phyloP scores from a whole-genome alignment of 1,140 invertebrate species.

The Drosophila pandora region DNA sequence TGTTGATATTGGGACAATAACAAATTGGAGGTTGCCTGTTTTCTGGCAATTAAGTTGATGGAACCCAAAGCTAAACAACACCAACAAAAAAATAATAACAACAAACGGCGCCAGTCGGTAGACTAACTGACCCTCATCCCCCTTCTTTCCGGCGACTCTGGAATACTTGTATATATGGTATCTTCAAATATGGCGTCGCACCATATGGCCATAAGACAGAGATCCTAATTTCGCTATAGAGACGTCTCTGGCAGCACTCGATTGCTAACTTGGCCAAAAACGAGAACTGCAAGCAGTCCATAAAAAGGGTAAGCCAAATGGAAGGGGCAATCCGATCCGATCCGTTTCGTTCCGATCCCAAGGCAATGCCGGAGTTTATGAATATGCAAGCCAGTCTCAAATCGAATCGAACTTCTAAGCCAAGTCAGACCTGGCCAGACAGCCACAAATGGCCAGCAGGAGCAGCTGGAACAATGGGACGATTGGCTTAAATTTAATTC shows the following conservation, averaged over 20 bases:
- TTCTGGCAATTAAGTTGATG: constrained; percentile 45
- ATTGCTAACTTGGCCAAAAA: constrained; percentile 34
- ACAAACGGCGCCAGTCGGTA: constrained; percentile 39
- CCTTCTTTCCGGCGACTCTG: neutral
- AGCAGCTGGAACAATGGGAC: constrained; percentile 31
- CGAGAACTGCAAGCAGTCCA: constrained; percentile 47
- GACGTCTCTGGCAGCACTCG: constrained; percentile 40
- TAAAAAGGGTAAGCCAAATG: constrained; percentile 33
- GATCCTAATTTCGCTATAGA: constrained; percentile 66
- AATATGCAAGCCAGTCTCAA: constrained; percentile 66
- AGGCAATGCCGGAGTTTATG: constrained; percentile 49
- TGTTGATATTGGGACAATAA: constrained; percentile 61
- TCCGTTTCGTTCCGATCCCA: constrained; percentile 3
- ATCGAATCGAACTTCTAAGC: constrained; percentile 56
- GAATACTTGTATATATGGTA: constrained; percentile 1
- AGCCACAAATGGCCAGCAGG: constrained; percentile 26
- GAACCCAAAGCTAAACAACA: constrained; percentile 14
- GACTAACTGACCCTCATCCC: neutral
- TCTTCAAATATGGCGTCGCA: constrained; percentile 67
- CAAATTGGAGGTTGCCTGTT: constrained; percentile 33
- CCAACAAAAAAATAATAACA: constrained; percentile 1
- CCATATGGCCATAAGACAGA: constrained; percentile 51
- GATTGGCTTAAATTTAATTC: constrained; percentile 5
- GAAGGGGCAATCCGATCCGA: neutral
- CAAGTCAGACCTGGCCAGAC: constrained; percentile 15